Conservation (phyloP, 2,888 invertebrate species). For the Xylocampa areola region DNA sequence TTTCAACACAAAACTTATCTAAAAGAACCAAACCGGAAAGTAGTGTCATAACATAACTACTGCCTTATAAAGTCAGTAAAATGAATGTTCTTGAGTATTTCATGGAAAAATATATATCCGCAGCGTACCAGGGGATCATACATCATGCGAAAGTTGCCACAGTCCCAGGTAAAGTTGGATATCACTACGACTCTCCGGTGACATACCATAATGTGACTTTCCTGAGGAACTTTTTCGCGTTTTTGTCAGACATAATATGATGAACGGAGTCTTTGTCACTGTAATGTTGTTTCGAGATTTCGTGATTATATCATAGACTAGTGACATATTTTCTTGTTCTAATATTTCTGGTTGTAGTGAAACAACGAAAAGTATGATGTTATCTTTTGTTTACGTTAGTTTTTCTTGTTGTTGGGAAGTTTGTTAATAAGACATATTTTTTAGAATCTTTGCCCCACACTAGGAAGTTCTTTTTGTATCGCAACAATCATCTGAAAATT, state of each 20-base stretch:
- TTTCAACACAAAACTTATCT: conserved; percentile 15
- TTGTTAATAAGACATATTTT: background rate
- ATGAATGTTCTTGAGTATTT: conserved; percentile 47
- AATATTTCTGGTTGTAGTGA: conserved; percentile 38
- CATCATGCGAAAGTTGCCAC: conserved; percentile 63
- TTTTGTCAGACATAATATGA: conserved; percentile 54
- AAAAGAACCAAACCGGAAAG: conserved; percentile 19
- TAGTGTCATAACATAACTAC: conserved; percentile 29
- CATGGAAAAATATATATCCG: conserved; percentile 55
- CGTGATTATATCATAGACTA: conserved; percentile 45
- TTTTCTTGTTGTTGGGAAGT: background rate
- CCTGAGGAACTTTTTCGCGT: conserved; percentile 56
- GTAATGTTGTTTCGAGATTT: conserved; percentile 51
- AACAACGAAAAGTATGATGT: conserved; percentile 5
- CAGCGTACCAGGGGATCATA: conserved; percentile 62
- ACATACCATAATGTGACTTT: conserved; percentile 64
- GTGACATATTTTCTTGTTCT: conserved; percentile 34
- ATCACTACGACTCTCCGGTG: conserved; percentile 67
- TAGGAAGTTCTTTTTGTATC: too few relatives aligned
- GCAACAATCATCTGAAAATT: too few relatives aligned
- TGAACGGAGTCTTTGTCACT: conserved; percentile 41
- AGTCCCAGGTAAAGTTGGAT: conserved; percentile 65
- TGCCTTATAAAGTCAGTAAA: conserved; percentile 50
- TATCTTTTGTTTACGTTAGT: conserved; percentile 3
- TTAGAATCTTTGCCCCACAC: too few relatives aligned